phyloP scores from a whole-genome alignment of 2,797 vertebrate species.

The Tenualosa thibaudeaui region DNA sequence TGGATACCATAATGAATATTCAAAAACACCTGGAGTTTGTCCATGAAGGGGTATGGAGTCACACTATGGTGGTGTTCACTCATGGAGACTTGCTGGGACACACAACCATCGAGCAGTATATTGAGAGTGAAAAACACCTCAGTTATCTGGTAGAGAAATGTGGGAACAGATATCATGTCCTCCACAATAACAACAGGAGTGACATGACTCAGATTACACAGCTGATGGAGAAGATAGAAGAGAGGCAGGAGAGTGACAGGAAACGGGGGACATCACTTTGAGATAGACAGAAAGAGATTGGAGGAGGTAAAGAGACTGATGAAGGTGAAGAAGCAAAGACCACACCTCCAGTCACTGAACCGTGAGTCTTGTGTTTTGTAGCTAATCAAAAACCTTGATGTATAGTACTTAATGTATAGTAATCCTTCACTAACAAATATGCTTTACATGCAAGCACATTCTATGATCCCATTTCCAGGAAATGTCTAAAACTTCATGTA shows the following conservation, averaged over 20 bases:
- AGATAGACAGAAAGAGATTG: not conserved
- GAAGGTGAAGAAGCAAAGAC: not conserved
- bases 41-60: not conserved
- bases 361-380: too few relatives aligned
- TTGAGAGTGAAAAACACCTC: not conserved
- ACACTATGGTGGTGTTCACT: slow-evolving; percentile 6
- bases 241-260: not conserved
- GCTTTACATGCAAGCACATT: too few relatives aligned
- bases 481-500: too few relatives aligned
- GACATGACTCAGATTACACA: not conserved
- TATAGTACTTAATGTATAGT: too few relatives aligned
- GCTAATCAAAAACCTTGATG: too few relatives aligned
- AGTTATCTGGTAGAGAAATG: not conserved
- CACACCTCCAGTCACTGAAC: too few relatives aligned
- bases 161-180: not conserved
- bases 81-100: not conserved
- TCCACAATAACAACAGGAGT: not conserved
- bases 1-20: not conserved
- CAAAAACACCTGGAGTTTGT: not conserved
- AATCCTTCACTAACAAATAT: too few relatives aligned
- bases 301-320: not conserved
- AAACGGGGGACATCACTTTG: not conserved
- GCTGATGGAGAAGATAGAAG: not conserved
- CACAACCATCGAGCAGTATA: not conserved
- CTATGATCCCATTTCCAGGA: too few relatives aligned